Percentiles rank a stretch among this genome's conserved stretches.
phyloP scores from a whole-genome alignment of 1,140 invertebrate genomes.

The Ceratosolen solmsi region DNA sequence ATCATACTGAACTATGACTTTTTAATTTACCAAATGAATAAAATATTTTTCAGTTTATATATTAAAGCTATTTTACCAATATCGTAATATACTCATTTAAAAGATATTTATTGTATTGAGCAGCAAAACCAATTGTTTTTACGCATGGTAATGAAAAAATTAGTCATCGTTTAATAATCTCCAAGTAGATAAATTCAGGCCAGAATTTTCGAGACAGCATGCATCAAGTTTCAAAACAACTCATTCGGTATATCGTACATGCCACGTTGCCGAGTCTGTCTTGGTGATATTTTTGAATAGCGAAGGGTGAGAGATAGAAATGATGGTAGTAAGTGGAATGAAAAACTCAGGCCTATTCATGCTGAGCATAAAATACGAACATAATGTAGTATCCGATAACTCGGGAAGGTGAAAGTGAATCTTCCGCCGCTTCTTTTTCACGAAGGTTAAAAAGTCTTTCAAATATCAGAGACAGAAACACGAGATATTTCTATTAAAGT shows the following conservation, averaged over 20 bases:
- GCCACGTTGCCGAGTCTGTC: neutral
- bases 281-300: neutral
- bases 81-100: too few relatives aligned
- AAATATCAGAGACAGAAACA: neutral
- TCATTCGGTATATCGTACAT: neutral
- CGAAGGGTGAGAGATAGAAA: neutral
- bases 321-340: neutral
- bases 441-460: neutral
- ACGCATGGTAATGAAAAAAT: too few relatives aligned
- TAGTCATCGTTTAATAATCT: too few relatives aligned
- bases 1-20: too few relatives aligned
- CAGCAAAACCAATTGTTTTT: too few relatives aligned
- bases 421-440: neutral
- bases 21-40: too few relatives aligned
- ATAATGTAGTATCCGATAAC: constrained; percentile 26
- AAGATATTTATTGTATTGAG: too few relatives aligned
- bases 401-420: constrained; percentile 39
- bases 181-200: too few relatives aligned
- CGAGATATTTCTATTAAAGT: neutral
- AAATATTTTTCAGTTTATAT: too few relatives aligned
- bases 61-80: too few relatives aligned
- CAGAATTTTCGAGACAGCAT: neutral
- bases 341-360: constrained; percentile 44
- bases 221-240: constrained; percentile 14
- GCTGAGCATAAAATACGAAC: constrained; percentile 43